Conservation (phyloP, 2,797 vertebrate species). For the Synaphobranchus kaupii region DNA sequence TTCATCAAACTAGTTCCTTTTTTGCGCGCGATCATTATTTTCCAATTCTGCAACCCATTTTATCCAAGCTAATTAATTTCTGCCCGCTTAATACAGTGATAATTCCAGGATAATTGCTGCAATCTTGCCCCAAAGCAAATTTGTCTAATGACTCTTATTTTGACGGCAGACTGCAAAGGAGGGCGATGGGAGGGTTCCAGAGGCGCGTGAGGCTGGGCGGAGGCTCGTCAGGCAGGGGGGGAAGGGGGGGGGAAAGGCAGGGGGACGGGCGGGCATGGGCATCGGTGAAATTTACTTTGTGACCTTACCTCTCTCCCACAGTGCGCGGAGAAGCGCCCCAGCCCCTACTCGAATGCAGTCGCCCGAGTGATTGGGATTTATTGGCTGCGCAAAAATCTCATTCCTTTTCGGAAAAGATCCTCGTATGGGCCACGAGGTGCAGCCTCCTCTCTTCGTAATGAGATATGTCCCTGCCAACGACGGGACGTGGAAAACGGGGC, state of each 20-base stretch:
- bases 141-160: slow-evolving; percentile 80
- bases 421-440: slow-evolving; percentile 48
- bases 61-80: slow-evolving; percentile 77
- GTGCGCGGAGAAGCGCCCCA: slow-evolving; percentile 43
- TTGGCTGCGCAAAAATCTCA: slow-evolving; percentile 53
- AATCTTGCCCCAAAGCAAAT: slow-evolving; percentile 80
- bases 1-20: slow-evolving; percentile 60
- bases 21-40: slow-evolving; percentile 67
- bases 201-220: slow-evolving; percentile 47
- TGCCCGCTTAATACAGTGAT: slow-evolving; percentile 80
- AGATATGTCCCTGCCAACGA: slow-evolving; percentile 51
- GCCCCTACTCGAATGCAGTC: slow-evolving; percentile 55
- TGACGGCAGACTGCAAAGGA: slow-evolving; percentile 67
- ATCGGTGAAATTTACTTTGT: slow-evolving; percentile 55
- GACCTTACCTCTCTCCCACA: slow-evolving; percentile 56
- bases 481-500: slow-evolving; percentile 50
- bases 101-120: slow-evolving; percentile 79
- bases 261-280: slow-evolving; percentile 49
- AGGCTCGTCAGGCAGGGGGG: neutral
- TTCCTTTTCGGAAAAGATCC: slow-evolving; percentile 49
- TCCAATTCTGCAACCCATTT: slow-evolving; percentile 72
- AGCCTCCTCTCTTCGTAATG: slow-evolving; percentile 44
- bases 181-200: slow-evolving; percentile 56
- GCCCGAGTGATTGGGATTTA: slow-evolving; percentile 63
- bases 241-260: neutral